Conservation (phyloP, 2,888 invertebrate species). For the Monopis laevigella region DNA sequence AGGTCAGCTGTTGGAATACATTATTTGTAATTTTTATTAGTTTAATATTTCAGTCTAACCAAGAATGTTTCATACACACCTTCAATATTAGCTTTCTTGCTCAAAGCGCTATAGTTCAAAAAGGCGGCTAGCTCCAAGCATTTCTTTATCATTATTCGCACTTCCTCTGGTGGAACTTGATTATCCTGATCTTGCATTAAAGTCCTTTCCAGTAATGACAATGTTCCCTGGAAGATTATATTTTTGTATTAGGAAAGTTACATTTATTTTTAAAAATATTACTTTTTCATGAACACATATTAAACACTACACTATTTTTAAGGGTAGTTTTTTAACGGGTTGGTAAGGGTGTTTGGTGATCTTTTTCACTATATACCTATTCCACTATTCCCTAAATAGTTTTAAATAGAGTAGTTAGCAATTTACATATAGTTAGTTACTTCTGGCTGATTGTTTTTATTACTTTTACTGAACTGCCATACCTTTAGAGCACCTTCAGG, state of each 20-base stretch:
- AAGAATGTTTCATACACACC: conserved; percentile 59
- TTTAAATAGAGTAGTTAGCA: no score
- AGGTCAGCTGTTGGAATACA: conserved; percentile 71
- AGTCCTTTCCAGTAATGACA: conserved; percentile 95
- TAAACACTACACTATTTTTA: no score
- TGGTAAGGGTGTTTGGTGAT: no score
- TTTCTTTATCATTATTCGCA: conserved; percentile 94
- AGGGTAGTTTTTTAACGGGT: no score
- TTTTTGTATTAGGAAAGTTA: no score
- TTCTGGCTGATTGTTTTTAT: background rate
- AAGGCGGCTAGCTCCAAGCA: conserved; percentile 98
- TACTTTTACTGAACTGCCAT: no score
- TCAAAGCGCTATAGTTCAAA: conserved; percentile 95
- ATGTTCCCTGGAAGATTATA: conserved; percentile 76
- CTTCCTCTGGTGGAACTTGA: conserved; percentile 95
- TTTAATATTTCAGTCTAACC: no score
- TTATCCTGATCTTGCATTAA: conserved; percentile 99
- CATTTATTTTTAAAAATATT: no score
- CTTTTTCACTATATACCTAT: no score
- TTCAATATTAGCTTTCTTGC: conserved; percentile 97
- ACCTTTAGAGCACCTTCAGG: conserved; percentile 96
- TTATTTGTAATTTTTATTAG: background rate
- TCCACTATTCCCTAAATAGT: no score
- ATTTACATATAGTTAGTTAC: no score
- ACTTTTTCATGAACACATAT: no score